Evolutionary conservation across 1,140 invertebrate species (phyloP).

Genomic region (Lamellibrachia luymesi): DNA sequence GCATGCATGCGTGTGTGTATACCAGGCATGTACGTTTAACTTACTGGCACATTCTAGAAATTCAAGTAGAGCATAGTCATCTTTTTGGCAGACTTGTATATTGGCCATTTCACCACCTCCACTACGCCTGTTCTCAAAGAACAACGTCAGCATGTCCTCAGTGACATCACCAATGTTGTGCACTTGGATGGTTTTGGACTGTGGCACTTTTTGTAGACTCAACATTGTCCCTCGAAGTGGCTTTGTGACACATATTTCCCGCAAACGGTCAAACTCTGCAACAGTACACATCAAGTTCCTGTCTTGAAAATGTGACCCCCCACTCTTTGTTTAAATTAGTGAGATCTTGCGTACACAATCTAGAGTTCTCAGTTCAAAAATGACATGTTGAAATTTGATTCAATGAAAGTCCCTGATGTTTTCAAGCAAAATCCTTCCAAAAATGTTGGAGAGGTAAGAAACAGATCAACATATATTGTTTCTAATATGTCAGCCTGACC

Average conservation of each 20-base stretch:
- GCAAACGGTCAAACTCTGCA: background rate
- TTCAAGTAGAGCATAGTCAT: background rate
- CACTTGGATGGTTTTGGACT: conserved; percentile 4
- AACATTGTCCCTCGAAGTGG: background rate
- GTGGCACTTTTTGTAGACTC: background rate
- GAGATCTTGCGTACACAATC: background rate
- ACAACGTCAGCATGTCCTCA: background rate
- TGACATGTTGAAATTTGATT: background rate
- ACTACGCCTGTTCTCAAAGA: background rate
- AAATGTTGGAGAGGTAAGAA: no score
- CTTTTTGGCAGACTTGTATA: background rate
- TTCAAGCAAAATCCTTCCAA: no score
- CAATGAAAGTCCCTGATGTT: background rate
- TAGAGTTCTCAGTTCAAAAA: no score
- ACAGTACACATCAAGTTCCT: background rate
- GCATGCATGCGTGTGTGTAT: no score
- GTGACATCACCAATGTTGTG: background rate
- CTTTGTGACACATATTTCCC: background rate
- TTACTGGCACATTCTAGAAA: background rate
- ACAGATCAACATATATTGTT: no score
- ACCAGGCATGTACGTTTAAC: no score
- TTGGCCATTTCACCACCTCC: background rate
- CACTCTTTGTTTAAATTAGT: background rate
- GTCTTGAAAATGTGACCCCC: background rate
- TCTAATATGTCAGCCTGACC: background rate